Evolutionary conservation across 2,113 vertebrate genomes (phyloP).

Genomic region (Lagenorhynchus albirostris): DNA sequence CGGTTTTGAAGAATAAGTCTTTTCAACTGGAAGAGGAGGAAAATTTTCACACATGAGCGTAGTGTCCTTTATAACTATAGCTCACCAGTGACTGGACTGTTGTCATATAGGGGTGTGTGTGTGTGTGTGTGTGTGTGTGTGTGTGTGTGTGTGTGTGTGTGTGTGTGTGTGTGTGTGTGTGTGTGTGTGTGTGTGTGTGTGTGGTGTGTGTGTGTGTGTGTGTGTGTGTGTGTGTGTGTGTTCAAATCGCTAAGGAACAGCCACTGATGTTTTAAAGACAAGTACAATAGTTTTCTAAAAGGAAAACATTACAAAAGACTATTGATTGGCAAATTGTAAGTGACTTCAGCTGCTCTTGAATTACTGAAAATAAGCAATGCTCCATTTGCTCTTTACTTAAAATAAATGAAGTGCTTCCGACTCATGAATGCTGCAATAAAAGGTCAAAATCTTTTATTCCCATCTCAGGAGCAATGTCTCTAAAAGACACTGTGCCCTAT

Average conservation of each 20-base stretch:
- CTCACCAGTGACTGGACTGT: neutral
- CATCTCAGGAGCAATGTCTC: slow-evolving; percentile 9
- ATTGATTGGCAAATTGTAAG: slow-evolving; percentile 24
- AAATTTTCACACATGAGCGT: neutral
- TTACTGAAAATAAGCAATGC: slow-evolving; percentile 22
- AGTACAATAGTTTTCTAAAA: neutral
- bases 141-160: neutral
- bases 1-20: neutral
- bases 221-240: too few relatives aligned
- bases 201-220: neutral
- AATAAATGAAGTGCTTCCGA: slow-evolving; percentile 50
- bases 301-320: slow-evolving; percentile 1
- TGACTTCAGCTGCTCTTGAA: slow-evolving; percentile 1
- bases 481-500: neutral
- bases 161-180: neutral
- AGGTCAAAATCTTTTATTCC: slow-evolving; percentile 50
- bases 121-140: neutral
- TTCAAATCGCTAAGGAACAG: neutral
- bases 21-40: neutral
- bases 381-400: slow-evolving; percentile 49
- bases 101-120: neutral
- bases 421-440: slow-evolving; percentile 20
- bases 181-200: neutral
- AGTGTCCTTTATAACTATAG: neutral
- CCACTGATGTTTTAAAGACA: neutral